Evolutionary conservation across 2,113 vertebrate genomes (phyloP).

Genomic region (Pseudopodoces humilis): DNA sequence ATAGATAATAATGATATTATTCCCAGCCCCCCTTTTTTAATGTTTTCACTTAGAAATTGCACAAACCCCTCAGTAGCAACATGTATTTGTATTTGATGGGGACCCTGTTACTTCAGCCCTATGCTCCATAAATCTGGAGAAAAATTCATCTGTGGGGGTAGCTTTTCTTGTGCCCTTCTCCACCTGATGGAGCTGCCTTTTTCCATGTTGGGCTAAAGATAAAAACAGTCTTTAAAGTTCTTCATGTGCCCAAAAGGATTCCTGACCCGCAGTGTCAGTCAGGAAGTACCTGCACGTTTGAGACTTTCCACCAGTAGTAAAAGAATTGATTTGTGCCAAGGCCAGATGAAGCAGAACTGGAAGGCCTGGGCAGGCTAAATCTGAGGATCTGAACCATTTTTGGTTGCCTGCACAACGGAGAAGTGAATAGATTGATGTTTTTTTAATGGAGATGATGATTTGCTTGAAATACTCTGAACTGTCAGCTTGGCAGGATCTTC

Average conservation of each 20-base stretch:
- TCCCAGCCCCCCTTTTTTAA: fast-evolving
- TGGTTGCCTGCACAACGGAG: neutral
- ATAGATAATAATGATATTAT: neutral
- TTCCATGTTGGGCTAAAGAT: neutral
- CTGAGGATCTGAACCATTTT: neutral
- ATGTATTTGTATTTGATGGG: neutral
- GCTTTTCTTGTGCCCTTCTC: neutral
- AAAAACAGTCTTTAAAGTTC: neutral
- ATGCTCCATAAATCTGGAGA: neutral
- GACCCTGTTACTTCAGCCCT: neutral
- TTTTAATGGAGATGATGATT: conserved; percentile 42
- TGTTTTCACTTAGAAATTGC: neutral
- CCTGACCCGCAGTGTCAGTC: neutral
- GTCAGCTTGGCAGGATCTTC: conserved; percentile 68
- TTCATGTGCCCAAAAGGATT: neutral
- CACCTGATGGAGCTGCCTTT: neutral
- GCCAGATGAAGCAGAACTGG: neutral
- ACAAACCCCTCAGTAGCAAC: fast-evolving
- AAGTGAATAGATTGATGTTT: neutral
- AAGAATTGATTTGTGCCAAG: neutral
- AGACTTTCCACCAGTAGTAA: neutral
- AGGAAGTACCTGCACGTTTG: neutral
- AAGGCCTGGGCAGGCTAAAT: neutral
- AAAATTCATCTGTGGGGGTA: neutral
- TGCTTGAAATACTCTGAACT: conserved; percentile 65